phyloP scores from a whole-genome alignment of 1,140 invertebrate species.

The Antheraea pernyi region DNA sequence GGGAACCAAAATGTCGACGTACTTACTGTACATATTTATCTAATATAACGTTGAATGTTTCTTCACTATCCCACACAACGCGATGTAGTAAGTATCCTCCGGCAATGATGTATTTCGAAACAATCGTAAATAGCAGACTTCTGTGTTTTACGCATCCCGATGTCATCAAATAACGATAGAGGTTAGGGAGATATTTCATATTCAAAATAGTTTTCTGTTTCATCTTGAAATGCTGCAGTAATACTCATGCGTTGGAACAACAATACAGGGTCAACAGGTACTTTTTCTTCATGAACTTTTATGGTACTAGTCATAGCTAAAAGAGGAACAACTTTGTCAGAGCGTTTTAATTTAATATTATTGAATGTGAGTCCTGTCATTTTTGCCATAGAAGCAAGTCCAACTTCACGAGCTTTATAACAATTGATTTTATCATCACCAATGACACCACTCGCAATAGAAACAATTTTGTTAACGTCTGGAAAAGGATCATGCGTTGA shows the following conservation, averaged over 20 bases:
- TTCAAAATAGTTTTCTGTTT: slow-evolving; percentile 48
- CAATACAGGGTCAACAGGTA: slow-evolving; percentile 50
- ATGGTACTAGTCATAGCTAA: slow-evolving; percentile 19
- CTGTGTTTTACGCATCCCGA: slow-evolving; percentile 36
- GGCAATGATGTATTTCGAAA: slow-evolving; percentile 45
- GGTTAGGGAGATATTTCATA: slow-evolving; percentile 49
- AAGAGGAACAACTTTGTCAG: slow-evolving; percentile 50
- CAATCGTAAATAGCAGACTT: slow-evolving; percentile 54
- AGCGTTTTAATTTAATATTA: slow-evolving; percentile 52
- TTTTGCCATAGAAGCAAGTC: slow-evolving; percentile 37
- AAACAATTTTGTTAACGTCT: slow-evolving; percentile 29
- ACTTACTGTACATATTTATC: no score
- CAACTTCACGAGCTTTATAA: slow-evolving; percentile 55
- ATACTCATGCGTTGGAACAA: slow-evolving; percentile 62
- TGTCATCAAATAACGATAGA: neutral
- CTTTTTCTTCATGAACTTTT: slow-evolving; percentile 48
- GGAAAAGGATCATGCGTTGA: slow-evolving; percentile 42
- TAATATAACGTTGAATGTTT: no score
- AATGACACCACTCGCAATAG: slow-evolving; percentile 55
- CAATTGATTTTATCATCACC: slow-evolving; percentile 59
- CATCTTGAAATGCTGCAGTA: slow-evolving; percentile 26
- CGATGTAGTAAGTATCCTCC: slow-evolving; percentile 32
- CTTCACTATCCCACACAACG: slow-evolving; percentile 19
- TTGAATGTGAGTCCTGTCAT: slow-evolving; percentile 46
- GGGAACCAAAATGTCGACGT: slow-evolving; percentile 25